phyloP scores from a whole-genome alignment of 2,888 invertebrate genomes.

The Tetragonula carbonaria region DNA sequence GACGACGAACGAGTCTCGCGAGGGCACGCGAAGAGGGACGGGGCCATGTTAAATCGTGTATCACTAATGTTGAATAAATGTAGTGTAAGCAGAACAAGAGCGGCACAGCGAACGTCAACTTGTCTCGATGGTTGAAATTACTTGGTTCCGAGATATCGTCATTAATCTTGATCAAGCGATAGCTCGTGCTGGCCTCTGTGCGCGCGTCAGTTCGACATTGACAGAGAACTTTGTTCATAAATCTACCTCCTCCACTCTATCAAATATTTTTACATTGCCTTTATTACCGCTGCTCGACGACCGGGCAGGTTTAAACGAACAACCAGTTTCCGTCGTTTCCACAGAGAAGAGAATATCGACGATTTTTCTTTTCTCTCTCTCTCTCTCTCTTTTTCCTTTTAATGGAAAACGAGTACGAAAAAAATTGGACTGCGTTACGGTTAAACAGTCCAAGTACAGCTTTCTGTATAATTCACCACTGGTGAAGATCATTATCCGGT shows the following conservation, averaged over 20 bases:
- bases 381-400: too few relatives aligned
- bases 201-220: slow-evolving; percentile 41
- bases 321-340: background rate
- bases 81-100: slow-evolving; percentile 68
- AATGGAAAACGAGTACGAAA: too few relatives aligned
- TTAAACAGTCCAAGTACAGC: background rate
- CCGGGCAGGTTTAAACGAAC: background rate
- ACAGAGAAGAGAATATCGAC: background rate
- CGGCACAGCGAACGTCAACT: slow-evolving; percentile 52
- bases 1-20: slow-evolving; percentile 36
- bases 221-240: slow-evolving; percentile 65
- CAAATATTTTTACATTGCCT: slow-evolving; percentile 39
- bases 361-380: too few relatives aligned
- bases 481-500: background rate
- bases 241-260: slow-evolving; percentile 49
- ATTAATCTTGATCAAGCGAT: slow-evolving; percentile 69
- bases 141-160: slow-evolving; percentile 53
- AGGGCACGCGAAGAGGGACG: background rate
- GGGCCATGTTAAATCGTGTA: slow-evolving; percentile 68
- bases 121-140: slow-evolving; percentile 69
- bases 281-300: background rate
- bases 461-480: background rate
- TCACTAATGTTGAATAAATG: slow-evolving; percentile 72
- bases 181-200: slow-evolving; percentile 40
- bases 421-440: too few relatives aligned